A percentile compares a stretch with the other conserved stretches of the same genome.
These are phyloP conservation scores for Cheilosia vernalis DNA, from an alignment of 2,888 invertebrate genomes.

Conservation along the genomic window DNA sequence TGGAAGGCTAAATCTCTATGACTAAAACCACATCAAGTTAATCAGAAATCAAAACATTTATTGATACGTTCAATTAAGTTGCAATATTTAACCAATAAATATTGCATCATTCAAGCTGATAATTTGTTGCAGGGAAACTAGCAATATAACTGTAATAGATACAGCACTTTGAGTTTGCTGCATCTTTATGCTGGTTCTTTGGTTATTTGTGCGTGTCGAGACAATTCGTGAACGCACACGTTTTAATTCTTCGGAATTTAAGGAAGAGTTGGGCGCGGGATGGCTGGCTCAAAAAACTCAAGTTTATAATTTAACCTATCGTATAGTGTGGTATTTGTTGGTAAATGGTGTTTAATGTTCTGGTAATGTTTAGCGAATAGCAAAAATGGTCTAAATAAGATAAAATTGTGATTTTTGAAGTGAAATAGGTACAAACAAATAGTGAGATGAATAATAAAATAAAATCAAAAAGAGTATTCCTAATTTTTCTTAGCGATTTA, in stretches of 20 bases:
- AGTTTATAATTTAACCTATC: neutral
- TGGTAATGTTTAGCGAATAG: slow-evolving; percentile 15
- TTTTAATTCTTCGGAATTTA: slow-evolving; percentile 36
- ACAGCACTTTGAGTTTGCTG: slow-evolving; percentile 22
- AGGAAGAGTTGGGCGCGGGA: slow-evolving; percentile 81
- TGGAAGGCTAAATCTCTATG: slow-evolving; percentile 29
- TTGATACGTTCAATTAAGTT: slow-evolving; percentile 1
- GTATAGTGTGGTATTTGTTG: slow-evolving; percentile 17
- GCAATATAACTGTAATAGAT: neutral
- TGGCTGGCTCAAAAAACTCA: slow-evolving; percentile 78
- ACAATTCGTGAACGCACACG: slow-evolving; percentile 16
- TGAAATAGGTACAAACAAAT: slow-evolving; percentile 16
- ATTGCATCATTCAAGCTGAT: slow-evolving; percentile 1
- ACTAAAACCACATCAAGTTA: slow-evolving; percentile 35
- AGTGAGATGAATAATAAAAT: slow-evolving; percentile 45
- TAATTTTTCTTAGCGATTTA: slow-evolving; percentile 62
- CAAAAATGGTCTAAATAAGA: slow-evolving; percentile 22
- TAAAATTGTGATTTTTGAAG: slow-evolving; percentile 18
- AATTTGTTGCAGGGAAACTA: neutral
- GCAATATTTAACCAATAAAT: slow-evolving; percentile 19
- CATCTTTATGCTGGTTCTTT: slow-evolving; percentile 13
- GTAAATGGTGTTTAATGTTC: slow-evolving; percentile 41
- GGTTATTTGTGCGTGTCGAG: neutral
- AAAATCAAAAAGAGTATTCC: slow-evolving; percentile 46
- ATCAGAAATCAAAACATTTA: slow-evolving; percentile 19